Base-by-base conservation (phyloP, 2,888 invertebrate genomes). In the Fragum fragum region DNA sequence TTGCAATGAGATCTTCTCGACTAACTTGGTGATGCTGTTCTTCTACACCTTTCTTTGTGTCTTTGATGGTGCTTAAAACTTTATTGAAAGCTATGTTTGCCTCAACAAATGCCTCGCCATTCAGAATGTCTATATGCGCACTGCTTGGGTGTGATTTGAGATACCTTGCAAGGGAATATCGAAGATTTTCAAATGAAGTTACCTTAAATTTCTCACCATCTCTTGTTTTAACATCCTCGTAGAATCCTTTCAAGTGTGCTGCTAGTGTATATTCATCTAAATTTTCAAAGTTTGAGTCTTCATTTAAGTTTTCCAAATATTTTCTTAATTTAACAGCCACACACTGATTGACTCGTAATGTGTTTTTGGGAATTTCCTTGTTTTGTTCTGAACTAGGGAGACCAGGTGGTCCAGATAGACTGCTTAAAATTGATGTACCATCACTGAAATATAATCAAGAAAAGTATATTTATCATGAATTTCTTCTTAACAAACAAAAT, bases 201-300 rank as follows among this genome's bases (percentile, higher is more conserved):
- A 66, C 66, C 29, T 42, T 66, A 42, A 66, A 66, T 21, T 36
- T 66, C 26, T 66, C 66, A 6, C 66, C 66, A 42, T 66, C 66
- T 26, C 26, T 66, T 42, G 66, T 66, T 21, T 26, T n/a, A 18
- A 66, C 66, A 32, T 66, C 66, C 26, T 14, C 23, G 21, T 66
- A 66, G 42, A 66, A 66, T 14, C 66, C 66, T n/a, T 16, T 23
- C 29, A 66, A 26, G 26, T 66, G 42, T 42, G 6, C n/a, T 1
- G 66, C 66, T 5, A 66, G 42, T 11, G 39, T 39, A 14, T 39
- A 36, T 42, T 39, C 66, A 66, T 66, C 66, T 42, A 21, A 66
- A 9, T 42, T 42, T 21, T 66, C 66, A 66, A 66, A 66, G 23
- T 66, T 3, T 23, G 32, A 32, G 36, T 66, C 42, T 21, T n/a